Conservation (phyloP, 2,113 vertebrate species). For the Microcebus ravelobensis region DNA sequence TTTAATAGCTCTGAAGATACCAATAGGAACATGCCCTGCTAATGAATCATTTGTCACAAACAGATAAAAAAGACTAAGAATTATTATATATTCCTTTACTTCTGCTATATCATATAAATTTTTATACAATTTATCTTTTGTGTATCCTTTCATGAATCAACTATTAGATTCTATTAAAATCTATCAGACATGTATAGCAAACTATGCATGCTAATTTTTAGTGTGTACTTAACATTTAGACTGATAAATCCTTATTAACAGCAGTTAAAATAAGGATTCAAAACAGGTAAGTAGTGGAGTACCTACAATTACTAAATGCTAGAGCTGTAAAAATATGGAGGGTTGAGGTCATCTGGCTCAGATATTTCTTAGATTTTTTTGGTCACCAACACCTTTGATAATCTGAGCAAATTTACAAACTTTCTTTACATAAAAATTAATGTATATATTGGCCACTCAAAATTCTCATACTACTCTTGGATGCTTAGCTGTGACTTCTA, state of each 20-base stretch:
- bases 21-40: not conserved
- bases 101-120: not conserved
- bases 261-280: not conserved
- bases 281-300: not conserved
- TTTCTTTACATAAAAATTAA: not conserved
- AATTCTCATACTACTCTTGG: not conserved
- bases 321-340: not conserved
- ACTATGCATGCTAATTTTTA: not conserved
- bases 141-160: not conserved
- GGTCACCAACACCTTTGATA: not conserved
- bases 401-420: not conserved
- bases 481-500: not conserved
- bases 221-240: not conserved
- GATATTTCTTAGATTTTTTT: not conserved
- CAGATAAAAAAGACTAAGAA: not conserved
- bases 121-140: conserved; percentile 32
- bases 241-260: not conserved
- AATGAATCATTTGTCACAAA: conserved; percentile 20
- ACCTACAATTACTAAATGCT: not conserved
- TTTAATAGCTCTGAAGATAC: not conserved
- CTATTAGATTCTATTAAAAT: not conserved
- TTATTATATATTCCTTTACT: not conserved
- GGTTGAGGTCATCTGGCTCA: not conserved
- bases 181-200: not conserved
- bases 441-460: not conserved